Conservation (phyloP, 2,797 vertebrate species). For the Rhadinocentrus ornatus region DNA sequence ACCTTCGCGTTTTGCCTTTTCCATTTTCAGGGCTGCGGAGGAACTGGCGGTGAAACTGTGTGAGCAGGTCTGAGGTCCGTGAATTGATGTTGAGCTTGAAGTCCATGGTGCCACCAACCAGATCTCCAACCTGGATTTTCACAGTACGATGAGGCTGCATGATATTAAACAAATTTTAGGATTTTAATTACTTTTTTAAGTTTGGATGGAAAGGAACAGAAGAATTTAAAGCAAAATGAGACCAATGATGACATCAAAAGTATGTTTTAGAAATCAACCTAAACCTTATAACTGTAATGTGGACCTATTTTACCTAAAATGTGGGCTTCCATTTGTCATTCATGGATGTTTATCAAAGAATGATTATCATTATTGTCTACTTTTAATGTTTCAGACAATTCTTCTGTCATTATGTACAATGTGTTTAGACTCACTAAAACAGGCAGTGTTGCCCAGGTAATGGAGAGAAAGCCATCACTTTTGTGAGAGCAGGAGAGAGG, state of each 20-base stretch:
- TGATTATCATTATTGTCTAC: neutral
- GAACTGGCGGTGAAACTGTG: constrained; percentile 83
- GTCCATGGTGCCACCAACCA: constrained; percentile 84
- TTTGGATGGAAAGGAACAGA: neutral
- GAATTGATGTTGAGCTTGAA: constrained; percentile 83
- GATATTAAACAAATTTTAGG: neutral
- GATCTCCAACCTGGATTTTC: constrained; percentile 84
- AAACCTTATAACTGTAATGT: neutral
- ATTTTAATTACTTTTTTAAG: neutral
- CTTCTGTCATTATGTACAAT: neutral
- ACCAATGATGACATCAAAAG: neutral
- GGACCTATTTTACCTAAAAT: neutral
- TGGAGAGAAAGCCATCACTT: too few species aligned
- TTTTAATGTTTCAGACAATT: neutral
- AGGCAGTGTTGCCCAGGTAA: neutral
- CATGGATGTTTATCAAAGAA: neutral
- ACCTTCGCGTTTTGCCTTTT: constrained; percentile 79
- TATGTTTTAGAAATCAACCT: neutral
- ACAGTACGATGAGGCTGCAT: constrained; percentile 84
- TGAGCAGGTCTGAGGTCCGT: constrained; percentile 84
- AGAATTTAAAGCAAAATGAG: too few species aligned
- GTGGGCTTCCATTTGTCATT: neutral
- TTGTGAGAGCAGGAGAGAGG: too few species aligned
- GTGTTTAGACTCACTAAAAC: neutral
- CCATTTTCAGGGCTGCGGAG: constrained; percentile 78